phyloP scores from a whole-genome alignment of 2,113 vertebrate species.

The Phylloscopus trochilus region DNA sequence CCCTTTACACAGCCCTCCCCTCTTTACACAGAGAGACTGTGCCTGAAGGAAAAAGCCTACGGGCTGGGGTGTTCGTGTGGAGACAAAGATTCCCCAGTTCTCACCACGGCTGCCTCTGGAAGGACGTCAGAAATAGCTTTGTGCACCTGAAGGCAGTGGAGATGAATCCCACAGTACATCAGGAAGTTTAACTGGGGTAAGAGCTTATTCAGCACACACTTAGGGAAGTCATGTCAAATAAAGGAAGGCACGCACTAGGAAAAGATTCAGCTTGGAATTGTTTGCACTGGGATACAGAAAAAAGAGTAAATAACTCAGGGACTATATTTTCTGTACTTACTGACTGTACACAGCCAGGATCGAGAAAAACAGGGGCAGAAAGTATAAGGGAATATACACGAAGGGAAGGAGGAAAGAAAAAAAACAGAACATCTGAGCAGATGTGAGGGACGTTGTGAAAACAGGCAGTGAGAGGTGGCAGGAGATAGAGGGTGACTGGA shows the following conservation, averaged over 20 bases:
- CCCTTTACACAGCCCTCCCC: too few species aligned
- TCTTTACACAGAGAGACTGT: not conserved
- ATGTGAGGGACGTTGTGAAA: not conserved
- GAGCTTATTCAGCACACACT: not conserved
- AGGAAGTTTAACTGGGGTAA: not conserved
- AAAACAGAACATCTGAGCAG: not conserved
- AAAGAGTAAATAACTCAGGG: not conserved
- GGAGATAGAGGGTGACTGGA: accelerated
- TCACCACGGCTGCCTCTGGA: not conserved
- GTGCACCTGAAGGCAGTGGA: accelerated
- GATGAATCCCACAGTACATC: not conserved
- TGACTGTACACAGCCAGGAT: not conserved
- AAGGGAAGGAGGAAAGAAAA: not conserved
- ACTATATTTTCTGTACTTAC: not conserved
- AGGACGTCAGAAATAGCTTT: not conserved
- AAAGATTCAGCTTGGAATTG: not conserved
- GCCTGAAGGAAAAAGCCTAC: not conserved
- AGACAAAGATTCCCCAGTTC: not conserved
- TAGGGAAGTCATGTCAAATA: not conserved
- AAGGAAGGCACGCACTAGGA: not conserved
- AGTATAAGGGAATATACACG: not conserved
- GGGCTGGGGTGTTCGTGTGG: accelerated
- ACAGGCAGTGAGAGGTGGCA: not conserved
- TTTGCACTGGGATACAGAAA: not conserved
- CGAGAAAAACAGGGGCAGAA: not conserved